Evolutionary conservation across 2,888 invertebrate genomes (phyloP).

Genomic region (Hecatera dysodea): DNA sequence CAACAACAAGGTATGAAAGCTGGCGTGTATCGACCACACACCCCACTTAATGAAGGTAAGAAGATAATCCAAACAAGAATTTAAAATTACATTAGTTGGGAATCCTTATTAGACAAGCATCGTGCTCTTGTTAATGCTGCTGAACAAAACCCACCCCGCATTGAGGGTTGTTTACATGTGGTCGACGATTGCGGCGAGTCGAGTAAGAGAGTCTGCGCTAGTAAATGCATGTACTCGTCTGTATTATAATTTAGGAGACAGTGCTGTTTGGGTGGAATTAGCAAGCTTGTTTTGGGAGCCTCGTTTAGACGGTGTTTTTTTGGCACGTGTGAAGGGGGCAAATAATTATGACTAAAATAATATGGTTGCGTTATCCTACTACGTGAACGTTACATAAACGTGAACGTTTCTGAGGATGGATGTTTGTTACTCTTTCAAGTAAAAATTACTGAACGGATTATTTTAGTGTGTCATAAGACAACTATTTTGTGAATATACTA

Average conservation of each 20-base stretch:
- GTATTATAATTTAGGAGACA: constrained; percentile 55
- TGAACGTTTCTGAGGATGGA: background rate
- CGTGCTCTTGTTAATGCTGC: constrained; percentile 52
- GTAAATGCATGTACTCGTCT: constrained; percentile 51
- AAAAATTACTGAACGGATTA: background rate
- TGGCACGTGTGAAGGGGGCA: constrained; percentile 25
- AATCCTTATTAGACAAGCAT: constrained; percentile 52
- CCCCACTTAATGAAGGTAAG: constrained; percentile 30
- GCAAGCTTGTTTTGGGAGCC: constrained; percentile 24
- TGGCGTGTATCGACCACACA: constrained; percentile 14
- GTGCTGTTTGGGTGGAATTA: constrained; percentile 35
- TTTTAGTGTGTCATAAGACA: no score
- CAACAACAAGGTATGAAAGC: background rate
- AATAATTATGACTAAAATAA: background rate
- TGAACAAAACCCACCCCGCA: constrained; percentile 52
- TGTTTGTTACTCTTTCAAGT: background rate
- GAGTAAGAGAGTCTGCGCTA: constrained; percentile 52
- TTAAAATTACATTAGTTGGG: constrained; percentile 50
- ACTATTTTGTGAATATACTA: no score
- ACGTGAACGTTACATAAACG: background rate
- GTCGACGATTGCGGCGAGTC: constrained; percentile 49
- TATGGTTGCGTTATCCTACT: background rate
- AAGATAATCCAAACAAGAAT: constrained; percentile 47
- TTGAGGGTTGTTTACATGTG: constrained; percentile 62
- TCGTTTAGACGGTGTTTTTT: constrained; percentile 23